Evolutionary conservation across 1,140 invertebrate species (phyloP).

Genomic region (Druon quercuslanigerum): DNA sequence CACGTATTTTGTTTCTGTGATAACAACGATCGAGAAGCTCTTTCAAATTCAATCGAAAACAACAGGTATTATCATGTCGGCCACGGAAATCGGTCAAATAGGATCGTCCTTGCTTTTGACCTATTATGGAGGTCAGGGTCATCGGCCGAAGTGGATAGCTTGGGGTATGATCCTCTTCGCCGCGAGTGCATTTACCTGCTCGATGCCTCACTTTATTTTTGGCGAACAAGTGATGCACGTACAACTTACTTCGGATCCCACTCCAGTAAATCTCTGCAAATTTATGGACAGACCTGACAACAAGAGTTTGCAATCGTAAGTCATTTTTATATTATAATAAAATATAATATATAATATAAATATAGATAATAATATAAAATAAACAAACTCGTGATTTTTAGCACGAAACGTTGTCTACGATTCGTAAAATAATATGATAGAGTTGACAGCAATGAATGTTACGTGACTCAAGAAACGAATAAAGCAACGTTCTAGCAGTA

Average conservation of each 20-base stretch:
- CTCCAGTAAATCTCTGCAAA: conserved; percentile 71
- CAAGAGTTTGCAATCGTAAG: conserved; percentile 48
- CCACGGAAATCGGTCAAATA: conserved; percentile 96
- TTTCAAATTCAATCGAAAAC: conserved; percentile 97
- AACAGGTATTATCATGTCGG: conserved; percentile 94
- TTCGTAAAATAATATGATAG: too few species aligned
- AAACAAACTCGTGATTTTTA: too few species aligned
- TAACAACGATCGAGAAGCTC: conserved; percentile 97
- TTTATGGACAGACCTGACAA: conserved; percentile 58
- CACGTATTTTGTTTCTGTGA: conserved; percentile 96
- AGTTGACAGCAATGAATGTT: too few species aligned
- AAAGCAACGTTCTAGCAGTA: too few species aligned
- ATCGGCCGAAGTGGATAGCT: conserved; percentile 97
- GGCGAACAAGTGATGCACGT: conserved; percentile 81
- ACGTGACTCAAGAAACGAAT: too few species aligned
- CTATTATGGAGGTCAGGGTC: conserved; percentile 94
- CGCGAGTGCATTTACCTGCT: conserved; percentile 90
- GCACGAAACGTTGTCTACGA: too few species aligned
- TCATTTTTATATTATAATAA: background rate
- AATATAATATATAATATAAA: too few species aligned
- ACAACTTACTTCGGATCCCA: conserved; percentile 61
- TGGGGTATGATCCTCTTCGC: conserved; percentile 94
- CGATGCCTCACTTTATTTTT: conserved; percentile 88
- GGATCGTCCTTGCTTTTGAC: conserved; percentile 91
- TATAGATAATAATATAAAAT: too few species aligned